Conservation (phyloP, 35 echinoderm and acorn worm species). For the Ophiothrix spiculata region DNA sequence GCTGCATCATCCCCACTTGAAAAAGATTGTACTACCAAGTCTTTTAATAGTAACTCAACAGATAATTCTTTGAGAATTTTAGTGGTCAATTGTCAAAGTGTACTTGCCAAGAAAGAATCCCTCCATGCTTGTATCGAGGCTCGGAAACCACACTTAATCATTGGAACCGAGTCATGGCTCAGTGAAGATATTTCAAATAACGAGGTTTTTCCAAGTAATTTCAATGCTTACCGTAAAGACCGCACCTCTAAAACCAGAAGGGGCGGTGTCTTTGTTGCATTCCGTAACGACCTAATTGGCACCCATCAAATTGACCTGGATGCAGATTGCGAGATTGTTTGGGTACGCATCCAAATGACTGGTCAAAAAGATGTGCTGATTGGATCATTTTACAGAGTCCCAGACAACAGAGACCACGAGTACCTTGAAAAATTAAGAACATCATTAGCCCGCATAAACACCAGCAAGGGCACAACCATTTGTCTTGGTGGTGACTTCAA, state of each 20-base stretch:
- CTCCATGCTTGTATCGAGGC: constrained; percentile 27
- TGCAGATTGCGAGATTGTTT: constrained; percentile 13
- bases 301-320: constrained; percentile 11
- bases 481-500: not conserved
- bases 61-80: constrained; percentile 28
- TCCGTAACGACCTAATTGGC: not conserved
- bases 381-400: constrained; percentile 16
- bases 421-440: not conserved
- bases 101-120: constrained; percentile 34
- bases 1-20: not conserved
- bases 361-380: not conserved
- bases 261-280: constrained; percentile 27
- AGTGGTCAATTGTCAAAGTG: constrained; percentile 47
- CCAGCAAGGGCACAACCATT: not conserved
- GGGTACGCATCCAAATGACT: constrained; percentile 6
- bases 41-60: not conserved
- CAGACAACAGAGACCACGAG: not conserved
- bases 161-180: constrained; percentile 60
- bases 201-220: constrained; percentile 31
- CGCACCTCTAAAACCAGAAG: not conserved
- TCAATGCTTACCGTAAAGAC: constrained; percentile 18
- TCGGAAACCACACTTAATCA: constrained; percentile 29
- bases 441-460: not conserved
- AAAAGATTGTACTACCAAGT: constrained; percentile 11
- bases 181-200: constrained; percentile 26